Conservation (phyloP, 2,888 invertebrate genomes). For the Nomada fabriciana region DNA sequence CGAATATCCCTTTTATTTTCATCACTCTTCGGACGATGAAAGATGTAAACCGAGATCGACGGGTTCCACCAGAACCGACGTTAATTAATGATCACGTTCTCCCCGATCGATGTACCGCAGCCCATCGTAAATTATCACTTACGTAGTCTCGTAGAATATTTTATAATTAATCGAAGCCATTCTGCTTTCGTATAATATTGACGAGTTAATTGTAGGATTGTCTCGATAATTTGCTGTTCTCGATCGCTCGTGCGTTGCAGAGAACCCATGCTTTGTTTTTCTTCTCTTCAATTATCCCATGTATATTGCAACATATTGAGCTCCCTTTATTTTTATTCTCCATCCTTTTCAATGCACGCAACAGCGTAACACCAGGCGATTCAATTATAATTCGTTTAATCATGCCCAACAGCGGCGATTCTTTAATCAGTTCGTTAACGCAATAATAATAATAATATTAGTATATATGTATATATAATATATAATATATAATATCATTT, state of each 20-base stretch:
- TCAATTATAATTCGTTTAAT: slow-evolving; percentile 16
- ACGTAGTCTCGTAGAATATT: slow-evolving; percentile 44
- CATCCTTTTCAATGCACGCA: slow-evolving; percentile 32
- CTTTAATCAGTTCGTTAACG: slow-evolving; percentile 45
- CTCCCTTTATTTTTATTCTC: not conserved
- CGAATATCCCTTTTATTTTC: not conserved
- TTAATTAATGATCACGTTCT: slow-evolving; percentile 24
- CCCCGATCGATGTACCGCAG: slow-evolving; percentile 68
- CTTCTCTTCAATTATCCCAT: not conserved
- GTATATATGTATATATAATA: slow-evolving; percentile 1
- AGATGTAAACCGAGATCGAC: slow-evolving; percentile 26
- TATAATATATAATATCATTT: slow-evolving; percentile 32
- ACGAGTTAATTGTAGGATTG: slow-evolving; percentile 70
- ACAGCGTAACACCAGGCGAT: slow-evolving; percentile 7
- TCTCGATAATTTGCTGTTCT: slow-evolving; percentile 63
- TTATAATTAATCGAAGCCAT: slow-evolving; percentile 62
- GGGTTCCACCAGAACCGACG: not conserved
- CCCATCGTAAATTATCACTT: slow-evolving; percentile 55
- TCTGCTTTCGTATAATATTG: slow-evolving; percentile 63
- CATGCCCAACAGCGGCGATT: slow-evolving; percentile 4
- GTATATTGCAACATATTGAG: not conserved
- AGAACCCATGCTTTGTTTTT: not conserved
- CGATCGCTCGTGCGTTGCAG: slow-evolving; percentile 37
- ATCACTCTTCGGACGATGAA: not conserved
- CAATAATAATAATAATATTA: slow-evolving; percentile 7